phyloP scores from a whole-genome alignment of 2,797 vertebrate genomes.

The Takifugu ocellatus region DNA sequence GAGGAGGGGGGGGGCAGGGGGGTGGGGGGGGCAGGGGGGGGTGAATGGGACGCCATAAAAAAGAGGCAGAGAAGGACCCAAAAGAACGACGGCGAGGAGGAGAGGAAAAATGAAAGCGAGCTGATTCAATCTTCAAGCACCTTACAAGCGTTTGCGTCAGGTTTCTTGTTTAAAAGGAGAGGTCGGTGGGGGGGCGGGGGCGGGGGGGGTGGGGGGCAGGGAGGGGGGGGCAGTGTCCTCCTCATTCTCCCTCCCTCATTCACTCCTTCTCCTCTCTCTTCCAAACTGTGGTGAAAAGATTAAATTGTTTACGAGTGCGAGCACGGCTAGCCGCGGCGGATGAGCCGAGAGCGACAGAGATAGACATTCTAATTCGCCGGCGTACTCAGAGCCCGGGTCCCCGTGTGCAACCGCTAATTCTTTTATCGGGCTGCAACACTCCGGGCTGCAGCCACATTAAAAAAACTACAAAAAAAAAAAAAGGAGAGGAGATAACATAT shows the following conservation, averaged over 20 bases:
- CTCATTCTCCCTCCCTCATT: constrained; percentile 49
- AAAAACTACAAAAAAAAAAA: constrained; percentile 64
- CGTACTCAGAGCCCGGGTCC: constrained; percentile 88
- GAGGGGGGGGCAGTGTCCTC: constrained; percentile 71
- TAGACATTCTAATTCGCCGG: constrained; percentile 96
- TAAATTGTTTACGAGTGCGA: constrained; percentile 97
- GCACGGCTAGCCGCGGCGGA: constrained; percentile 84
- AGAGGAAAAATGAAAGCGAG: constrained; percentile 64
- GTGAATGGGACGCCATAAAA: constrained; percentile 35
- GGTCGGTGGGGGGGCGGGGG: constrained; percentile 50
- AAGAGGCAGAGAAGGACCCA: constrained; percentile 46
- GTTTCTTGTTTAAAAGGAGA: constrained; percentile 74
- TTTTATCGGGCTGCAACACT: constrained; percentile 99
- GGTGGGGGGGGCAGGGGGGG: background rate
- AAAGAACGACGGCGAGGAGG: constrained; percentile 38
- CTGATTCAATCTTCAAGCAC: constrained; percentile 74
- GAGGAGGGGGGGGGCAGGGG: background rate
- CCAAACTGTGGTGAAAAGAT: constrained; percentile 97
- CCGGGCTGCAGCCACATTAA: constrained; percentile 92
- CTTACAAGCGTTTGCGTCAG: constrained; percentile 82
- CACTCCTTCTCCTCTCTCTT: constrained; percentile 52
- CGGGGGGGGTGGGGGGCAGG: constrained; percentile 35
- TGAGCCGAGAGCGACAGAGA: constrained; percentile 96
- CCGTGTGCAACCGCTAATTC: constrained; percentile 95
- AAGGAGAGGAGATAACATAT: constrained; percentile 10